Evolutionary conservation across 2,113 vertebrate genomes (phyloP).

Genomic region (Rynchops niger): DNA sequence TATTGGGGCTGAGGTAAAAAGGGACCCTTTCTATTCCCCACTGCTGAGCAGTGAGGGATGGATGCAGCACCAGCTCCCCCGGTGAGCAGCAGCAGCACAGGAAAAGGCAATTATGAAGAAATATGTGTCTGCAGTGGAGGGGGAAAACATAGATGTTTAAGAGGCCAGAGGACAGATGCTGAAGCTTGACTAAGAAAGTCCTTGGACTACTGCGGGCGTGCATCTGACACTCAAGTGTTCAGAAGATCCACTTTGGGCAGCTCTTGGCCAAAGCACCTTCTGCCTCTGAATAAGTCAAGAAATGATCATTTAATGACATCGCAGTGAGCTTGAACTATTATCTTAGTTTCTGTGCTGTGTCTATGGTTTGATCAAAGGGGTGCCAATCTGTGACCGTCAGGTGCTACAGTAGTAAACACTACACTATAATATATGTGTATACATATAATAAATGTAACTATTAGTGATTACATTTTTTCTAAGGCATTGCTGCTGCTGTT

Average conservation of each 20-base stretch:
- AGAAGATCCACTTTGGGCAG: neutral
- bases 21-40: neutral
- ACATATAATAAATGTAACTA: no score
- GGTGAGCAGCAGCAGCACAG: neutral
- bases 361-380: neutral
- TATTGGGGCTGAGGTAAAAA: neutral
- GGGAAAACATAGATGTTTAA: neutral
- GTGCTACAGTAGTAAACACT: neutral
- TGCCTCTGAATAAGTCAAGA: neutral
- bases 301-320: neutral
- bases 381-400: no score
- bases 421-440: no score
- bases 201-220: neutral
- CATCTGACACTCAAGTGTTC: neutral
- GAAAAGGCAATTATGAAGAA: neutral
- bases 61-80: neutral
- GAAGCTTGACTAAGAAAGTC: neutral
- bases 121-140: neutral
- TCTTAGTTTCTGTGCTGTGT: neutral
- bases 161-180: neutral
- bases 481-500: neutral
- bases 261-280: neutral
- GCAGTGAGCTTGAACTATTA: neutral
- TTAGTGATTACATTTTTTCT: neutral
- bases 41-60: neutral